Percentiles rank a stretch among this genome's conserved stretches.
These are phyloP conservation scores for Pollenia labialis DNA, from an alignment of 2,888 invertebrate genomes.

Conservation along the genomic window DNA sequence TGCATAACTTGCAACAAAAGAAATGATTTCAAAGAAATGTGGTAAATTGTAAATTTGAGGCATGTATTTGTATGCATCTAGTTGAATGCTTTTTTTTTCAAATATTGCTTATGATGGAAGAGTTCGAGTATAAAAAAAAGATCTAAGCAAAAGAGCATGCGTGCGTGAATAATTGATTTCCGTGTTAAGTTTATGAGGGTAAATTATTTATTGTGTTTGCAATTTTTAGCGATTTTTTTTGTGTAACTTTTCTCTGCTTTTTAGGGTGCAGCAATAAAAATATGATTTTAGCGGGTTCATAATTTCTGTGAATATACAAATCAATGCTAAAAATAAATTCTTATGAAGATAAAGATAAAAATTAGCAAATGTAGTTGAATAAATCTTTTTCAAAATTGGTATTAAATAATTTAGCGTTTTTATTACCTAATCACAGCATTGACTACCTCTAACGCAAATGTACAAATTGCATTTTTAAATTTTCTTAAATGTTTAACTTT, in stretches of 20 bases:
- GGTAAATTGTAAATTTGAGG: slow-evolving; percentile 12
- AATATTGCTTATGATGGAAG: slow-evolving; percentile 49
- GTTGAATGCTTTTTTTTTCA: background rate
- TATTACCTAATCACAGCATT: background rate
- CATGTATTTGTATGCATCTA: background rate
- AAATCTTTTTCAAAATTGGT: background rate
- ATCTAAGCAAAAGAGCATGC: slow-evolving; percentile 53
- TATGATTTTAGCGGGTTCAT: background rate
- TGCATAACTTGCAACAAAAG: slow-evolving; percentile 51
- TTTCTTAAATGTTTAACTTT: background rate
- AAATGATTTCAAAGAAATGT: slow-evolving; percentile 31
- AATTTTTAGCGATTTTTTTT: background rate
- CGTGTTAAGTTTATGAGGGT: slow-evolving; percentile 49
- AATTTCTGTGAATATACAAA: too few species aligned
- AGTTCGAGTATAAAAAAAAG: slow-evolving; percentile 23
- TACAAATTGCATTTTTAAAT: background rate
- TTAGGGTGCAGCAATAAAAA: background rate
- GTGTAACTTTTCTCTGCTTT: background rate
- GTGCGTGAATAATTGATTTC: slow-evolving; percentile 70
- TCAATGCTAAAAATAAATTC: too few species aligned
- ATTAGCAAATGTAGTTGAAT: too few species aligned
- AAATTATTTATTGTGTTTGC: slow-evolving; percentile 28
- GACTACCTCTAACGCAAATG: too few species aligned
- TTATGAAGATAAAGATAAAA: too few species aligned
- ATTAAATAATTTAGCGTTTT: background rate